These are phyloP conservation scores for Dendrocopos noguchii DNA, from an alignment of 2,113 vertebrate genomes.

Conservation along the genomic window DNA sequence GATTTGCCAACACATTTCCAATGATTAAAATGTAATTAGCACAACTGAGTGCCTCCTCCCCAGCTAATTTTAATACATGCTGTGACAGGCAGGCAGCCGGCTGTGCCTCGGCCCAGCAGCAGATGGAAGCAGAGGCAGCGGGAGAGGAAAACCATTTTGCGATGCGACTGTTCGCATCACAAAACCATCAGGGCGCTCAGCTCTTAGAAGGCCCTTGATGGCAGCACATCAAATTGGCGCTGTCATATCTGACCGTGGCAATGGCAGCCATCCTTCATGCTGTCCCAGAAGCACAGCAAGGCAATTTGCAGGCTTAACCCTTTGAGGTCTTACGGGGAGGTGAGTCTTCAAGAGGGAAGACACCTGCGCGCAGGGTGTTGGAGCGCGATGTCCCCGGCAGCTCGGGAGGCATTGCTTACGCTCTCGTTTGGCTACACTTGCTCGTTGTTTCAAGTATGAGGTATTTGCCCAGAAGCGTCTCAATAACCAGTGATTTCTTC, in stretches of 20 bases:
- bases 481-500: not conserved
- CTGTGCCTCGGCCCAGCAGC: conserved; percentile 94
- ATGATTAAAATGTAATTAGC: conserved; percentile 99
- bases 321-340: conserved; percentile 71
- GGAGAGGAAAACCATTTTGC: conserved; percentile 96
- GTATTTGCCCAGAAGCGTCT: conserved; percentile 20
- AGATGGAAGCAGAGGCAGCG: conserved; percentile 97
- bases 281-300: conserved; percentile 79
- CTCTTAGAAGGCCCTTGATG: conserved; percentile 90
- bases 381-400: not conserved
- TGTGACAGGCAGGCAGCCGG: conserved; percentile 99
- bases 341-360: not conserved
- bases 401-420: not conserved
- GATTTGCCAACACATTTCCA: conserved; percentile 99
- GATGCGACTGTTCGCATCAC: conserved; percentile 95
- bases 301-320: conserved; percentile 81
- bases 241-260: conserved; percentile 90
- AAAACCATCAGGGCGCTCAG: conserved; percentile 95
- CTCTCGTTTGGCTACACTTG: conserved; percentile 26
- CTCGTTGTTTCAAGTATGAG: conserved; percentile 36
- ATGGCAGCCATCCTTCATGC: conserved; percentile 85
- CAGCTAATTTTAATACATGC: conserved; percentile 99
- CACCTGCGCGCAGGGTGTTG: rapidly evolving
- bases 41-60: conserved; percentile 99
- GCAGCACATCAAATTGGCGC: conserved; percentile 93